Evolutionary conservation across 2,797 vertebrate species (phyloP).

Genomic region (Diglossa cyanea): DNA sequence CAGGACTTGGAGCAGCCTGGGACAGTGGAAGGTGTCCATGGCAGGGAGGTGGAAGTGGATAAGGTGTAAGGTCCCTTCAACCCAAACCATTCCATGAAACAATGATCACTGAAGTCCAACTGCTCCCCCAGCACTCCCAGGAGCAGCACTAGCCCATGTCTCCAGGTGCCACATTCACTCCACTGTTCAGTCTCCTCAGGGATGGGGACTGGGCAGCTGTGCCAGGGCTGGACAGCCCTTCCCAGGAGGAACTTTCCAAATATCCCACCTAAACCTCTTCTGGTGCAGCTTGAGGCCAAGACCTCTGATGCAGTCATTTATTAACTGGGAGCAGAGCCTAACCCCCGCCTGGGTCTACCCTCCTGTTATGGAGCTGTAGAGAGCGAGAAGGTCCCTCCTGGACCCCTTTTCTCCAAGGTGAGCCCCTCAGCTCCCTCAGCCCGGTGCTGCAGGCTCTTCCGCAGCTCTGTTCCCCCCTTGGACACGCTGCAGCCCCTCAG

Average conservation of each 20-base stretch:
- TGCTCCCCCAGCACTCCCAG: not conserved
- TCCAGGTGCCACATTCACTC: not conserved
- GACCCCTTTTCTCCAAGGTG: not conserved
- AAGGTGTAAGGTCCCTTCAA: not conserved
- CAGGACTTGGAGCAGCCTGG: not conserved
- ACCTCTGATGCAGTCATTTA: not conserved
- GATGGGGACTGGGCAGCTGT: not conserved
- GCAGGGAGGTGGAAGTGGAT: not conserved
- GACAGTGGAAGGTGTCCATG: not conserved
- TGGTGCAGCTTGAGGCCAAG: not conserved
- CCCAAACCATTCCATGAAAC: not conserved
- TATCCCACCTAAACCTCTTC: not conserved
- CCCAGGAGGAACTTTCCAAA: too few relatives aligned
- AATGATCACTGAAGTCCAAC: not conserved
- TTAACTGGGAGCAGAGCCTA: not conserved
- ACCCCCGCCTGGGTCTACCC: not conserved
- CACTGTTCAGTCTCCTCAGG: not conserved
- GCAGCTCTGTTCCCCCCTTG: too few relatives aligned
- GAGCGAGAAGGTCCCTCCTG: not conserved
- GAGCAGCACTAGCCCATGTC: not conserved
- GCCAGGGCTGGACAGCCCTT: not conserved
- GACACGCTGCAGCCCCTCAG: too few relatives aligned
- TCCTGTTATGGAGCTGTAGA: accelerated
- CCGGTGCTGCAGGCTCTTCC: not conserved
- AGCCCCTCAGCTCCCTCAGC: not conserved